These are phyloP conservation scores for Brachionus koreanus DNA, from an alignment of 1,140 invertebrate species.

Conservation along the genomic window DNA sequence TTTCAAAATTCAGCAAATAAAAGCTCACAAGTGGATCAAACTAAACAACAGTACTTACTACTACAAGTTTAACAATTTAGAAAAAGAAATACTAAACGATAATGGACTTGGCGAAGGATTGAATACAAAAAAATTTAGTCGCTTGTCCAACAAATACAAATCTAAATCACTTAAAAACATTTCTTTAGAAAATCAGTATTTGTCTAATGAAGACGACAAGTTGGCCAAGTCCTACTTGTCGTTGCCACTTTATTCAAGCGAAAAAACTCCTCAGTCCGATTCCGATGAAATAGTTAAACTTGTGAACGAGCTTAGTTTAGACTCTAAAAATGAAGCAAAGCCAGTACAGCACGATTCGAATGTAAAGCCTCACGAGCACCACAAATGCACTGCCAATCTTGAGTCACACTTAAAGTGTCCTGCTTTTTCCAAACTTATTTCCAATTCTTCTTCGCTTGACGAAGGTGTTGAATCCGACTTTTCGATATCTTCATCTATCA, in stretches of 20 bases:
- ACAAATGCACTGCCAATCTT: slow-evolving; percentile 8
- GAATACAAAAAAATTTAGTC: neutral
- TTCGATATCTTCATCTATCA: slow-evolving; percentile 14
- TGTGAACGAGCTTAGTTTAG: neutral
- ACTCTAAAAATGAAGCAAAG: neutral
- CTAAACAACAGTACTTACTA: neutral
- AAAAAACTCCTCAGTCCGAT: neutral
- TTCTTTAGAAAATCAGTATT: neutral
- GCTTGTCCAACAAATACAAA: slow-evolving; percentile 28
- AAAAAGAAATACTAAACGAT: neutral
- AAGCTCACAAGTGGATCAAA: slow-evolving; percentile 30
- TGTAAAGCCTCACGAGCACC: neutral
- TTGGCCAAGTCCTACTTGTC: neutral
- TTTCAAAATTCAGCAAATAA: slow-evolving; percentile 26
- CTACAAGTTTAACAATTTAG: slow-evolving; percentile 9
- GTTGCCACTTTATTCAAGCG: neutral
- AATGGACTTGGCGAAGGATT: neutral
- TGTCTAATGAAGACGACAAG: neutral
- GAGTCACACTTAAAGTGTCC: slow-evolving; percentile 23
- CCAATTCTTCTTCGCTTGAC: slow-evolving; percentile 12
- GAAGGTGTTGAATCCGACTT: slow-evolving; percentile 30
- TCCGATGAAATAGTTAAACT: neutral
- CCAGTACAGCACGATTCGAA: neutral
- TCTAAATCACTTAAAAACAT: slow-evolving; percentile 25
- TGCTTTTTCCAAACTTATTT: slow-evolving; percentile 19